These are phyloP conservation scores for Aproaerema taeniolella DNA, from an alignment of 2,888 invertebrate species.

Conservation along the genomic window DNA sequence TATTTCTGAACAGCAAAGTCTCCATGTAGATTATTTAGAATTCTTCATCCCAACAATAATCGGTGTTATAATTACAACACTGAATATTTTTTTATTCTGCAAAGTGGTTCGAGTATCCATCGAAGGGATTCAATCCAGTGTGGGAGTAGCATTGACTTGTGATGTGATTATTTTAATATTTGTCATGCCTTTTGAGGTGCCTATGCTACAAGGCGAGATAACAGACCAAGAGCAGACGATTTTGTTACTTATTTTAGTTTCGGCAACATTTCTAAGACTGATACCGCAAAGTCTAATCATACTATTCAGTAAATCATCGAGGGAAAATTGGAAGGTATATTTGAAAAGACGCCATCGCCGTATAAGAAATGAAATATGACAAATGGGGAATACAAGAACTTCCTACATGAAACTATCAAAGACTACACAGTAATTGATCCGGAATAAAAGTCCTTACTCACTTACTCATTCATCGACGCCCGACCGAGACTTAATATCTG, in stretches of 20 bases:
- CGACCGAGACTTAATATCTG: too few species aligned
- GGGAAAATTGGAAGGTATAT: conserved; percentile 4
- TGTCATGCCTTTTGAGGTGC: too few species aligned
- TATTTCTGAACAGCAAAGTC: too few species aligned
- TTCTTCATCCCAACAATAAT: background rate
- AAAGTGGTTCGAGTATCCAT: conserved; percentile 3
- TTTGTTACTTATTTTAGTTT: background rate
- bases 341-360: background rate
- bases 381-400: too few species aligned
- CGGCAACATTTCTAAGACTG: background rate
- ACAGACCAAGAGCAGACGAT: too few species aligned
- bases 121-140: conserved; percentile 9
- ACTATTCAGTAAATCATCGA: conserved; percentile 2
- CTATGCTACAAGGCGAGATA: too few species aligned
- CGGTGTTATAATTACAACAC: background rate
- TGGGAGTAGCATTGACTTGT: conserved; percentile 8
- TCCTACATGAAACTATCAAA: too few species aligned
- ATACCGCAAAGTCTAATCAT: conserved; percentile 7
- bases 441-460: too few species aligned
- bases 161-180: too few species aligned
- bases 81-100: conserved; percentile 6
- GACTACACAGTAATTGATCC: too few species aligned
- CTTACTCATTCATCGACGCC: too few species aligned
- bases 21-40: too few species aligned
- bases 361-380: background rate